Evolutionary conservation across 1,140 invertebrate species (phyloP).

Genomic region (Himalopsyche phryganea): DNA sequence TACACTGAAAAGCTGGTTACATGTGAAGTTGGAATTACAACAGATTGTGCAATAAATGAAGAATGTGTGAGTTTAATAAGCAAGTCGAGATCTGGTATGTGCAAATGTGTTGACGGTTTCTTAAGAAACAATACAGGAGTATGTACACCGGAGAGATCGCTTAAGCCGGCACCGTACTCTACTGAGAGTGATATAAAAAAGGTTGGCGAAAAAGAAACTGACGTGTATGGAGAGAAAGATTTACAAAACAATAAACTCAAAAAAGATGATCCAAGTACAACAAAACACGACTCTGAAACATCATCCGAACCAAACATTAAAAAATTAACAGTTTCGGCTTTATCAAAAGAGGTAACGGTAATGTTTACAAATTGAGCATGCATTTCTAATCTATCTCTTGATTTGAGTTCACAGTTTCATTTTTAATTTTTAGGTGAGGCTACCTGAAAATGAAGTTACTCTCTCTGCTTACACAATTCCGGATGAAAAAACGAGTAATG

Average conservation of each 20-base stretch:
- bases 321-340: slow-evolving; percentile 73
- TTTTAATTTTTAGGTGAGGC: slow-evolving; percentile 45
- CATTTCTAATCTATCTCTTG: no score
- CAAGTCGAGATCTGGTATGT: slow-evolving; percentile 61
- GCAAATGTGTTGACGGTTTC: slow-evolving; percentile 63
- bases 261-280: slow-evolving; percentile 36
- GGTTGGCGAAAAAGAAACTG: slow-evolving; percentile 17
- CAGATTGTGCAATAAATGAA: slow-evolving; percentile 61
- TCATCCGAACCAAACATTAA: slow-evolving; percentile 52
- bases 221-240: slow-evolving; percentile 9
- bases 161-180: slow-evolving; percentile 39
- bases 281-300: slow-evolving; percentile 43
- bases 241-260: slow-evolving; percentile 17
- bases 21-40: slow-evolving; percentile 49
- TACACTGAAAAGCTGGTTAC: slow-evolving; percentile 44
- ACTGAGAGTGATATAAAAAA: slow-evolving; percentile 33
- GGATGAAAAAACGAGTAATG: slow-evolving; percentile 63
- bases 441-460: slow-evolving; percentile 74
- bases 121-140: slow-evolving; percentile 52
- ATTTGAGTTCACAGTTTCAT: neutral
- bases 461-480: slow-evolving; percentile 79
- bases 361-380: no score
- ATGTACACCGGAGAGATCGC: slow-evolving; percentile 32
- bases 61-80: slow-evolving; percentile 58
- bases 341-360: slow-evolving; percentile 64